Evolutionary conservation across 1,140 invertebrate species (phyloP), one percentile per base, ranked within the genome.

Genomic region (Panulirus ornatus): DNA sequence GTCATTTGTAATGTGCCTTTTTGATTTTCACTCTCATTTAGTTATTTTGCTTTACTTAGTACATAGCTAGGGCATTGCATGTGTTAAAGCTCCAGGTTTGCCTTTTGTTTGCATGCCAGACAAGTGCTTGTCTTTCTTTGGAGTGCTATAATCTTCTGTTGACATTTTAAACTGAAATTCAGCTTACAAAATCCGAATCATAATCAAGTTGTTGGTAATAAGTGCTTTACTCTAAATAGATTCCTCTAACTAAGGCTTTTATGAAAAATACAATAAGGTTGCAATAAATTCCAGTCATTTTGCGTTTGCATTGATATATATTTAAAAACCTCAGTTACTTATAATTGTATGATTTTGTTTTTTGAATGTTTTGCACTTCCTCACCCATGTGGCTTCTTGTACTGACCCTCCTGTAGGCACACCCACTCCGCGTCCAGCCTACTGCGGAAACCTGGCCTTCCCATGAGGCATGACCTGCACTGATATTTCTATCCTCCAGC

Each of bases 391-490:
- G 75, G 75, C 75, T 83, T 83, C 58, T 83, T 83, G 58, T 63
- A 83, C 58, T 83, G 58, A 83, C 44, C 58, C 54, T 42, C 54
- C 81, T 66, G 81, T 83, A 83, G 81, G 81, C 81, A 83, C 58
- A 83, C 81, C 79, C 81, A 83, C 54, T 83, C 81, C 22, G 58
- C 81, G 54, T 82, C 79, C 47, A 82, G 81, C 58, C 54, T 66
- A 42, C 81, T 83, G n/a, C 81, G 54, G 27, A 83, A 83, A 63
- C 81, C 81, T 66, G 54, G 81, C 54, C 81, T 14, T 34, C 81
- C 81, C 22, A 66, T 40, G 81, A 83, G 81, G 81, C 81, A 83
- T 83, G 81, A 83, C 81, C 81, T 36, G 30, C 81, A 83, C 54
- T 83, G 81, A 83, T 66, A 54, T 66, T 22, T 63, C 36, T 63